Evolutionary conservation across 2,888 invertebrate genomes (phyloP).

Genomic region (Cryptops parisi): DNA sequence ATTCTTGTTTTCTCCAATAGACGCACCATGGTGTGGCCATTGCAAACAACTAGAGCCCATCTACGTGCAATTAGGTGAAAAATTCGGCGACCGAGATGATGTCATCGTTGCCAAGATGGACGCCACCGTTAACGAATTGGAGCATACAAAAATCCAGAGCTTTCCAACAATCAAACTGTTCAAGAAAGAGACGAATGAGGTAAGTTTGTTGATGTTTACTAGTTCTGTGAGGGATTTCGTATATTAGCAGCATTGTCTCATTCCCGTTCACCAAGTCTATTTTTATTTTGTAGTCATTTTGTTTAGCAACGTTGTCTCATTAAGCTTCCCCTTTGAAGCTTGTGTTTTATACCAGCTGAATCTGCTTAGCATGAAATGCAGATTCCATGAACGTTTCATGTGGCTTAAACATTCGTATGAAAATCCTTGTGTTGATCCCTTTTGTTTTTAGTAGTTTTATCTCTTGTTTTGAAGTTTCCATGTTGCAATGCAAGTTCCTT

Average conservation of each 20-base stretch:
- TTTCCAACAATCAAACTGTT: conserved; percentile 93
- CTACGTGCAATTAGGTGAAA: conserved; percentile 89
- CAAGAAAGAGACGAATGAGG: conserved; percentile 80
- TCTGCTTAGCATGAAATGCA: too few species aligned
- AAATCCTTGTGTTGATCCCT: too few species aligned
- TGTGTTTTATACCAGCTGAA: too few species aligned
- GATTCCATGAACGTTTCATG: too few species aligned
- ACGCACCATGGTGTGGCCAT: conserved; percentile 96
- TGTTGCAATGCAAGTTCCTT: too few species aligned
- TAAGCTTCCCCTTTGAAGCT: too few species aligned
- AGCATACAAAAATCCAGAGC: conserved; percentile 83
- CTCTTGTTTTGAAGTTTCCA: too few species aligned
- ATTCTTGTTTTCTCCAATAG: conserved; percentile 20
- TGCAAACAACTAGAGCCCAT: conserved; percentile 96
- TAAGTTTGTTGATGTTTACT: conserved; percentile 29
- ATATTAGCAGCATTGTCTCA: not conserved
- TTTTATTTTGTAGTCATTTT: not conserved
- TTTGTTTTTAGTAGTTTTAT: too few species aligned
- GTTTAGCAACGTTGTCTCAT: too few species aligned
- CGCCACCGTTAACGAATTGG: conserved; percentile 93
- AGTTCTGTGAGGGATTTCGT: too few species aligned
- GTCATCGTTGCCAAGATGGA: conserved; percentile 97
- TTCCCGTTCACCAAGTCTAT: not conserved
- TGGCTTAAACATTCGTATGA: too few species aligned
- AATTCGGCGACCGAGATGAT: conserved; percentile 61